phyloP scores from a whole-genome alignment of 2,797 vertebrate species.

The Gouania willdenowi region DNA sequence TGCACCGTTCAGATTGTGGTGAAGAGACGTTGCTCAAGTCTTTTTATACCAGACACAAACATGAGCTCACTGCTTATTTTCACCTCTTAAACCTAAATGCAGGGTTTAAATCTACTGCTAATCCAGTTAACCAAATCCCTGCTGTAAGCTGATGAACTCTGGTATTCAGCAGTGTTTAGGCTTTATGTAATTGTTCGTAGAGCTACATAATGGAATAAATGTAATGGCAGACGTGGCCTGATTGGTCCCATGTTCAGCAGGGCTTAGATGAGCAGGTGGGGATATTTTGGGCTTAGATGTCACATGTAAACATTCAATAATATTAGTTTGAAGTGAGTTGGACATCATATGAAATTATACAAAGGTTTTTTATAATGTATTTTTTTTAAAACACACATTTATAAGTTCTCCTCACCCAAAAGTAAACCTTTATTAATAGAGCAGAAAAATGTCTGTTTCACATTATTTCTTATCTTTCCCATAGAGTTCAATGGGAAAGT shows the following conservation, averaged over 20 bases:
- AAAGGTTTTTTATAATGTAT: too few relatives aligned
- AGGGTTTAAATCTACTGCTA: constrained; percentile 78
- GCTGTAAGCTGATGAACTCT: constrained; percentile 58
- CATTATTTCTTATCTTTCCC: too few relatives aligned
- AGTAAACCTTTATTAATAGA: too few relatives aligned
- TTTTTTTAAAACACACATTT: too few relatives aligned
- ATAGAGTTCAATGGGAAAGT: too few relatives aligned
- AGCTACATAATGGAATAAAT: constrained; percentile 24
- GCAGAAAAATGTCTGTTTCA: too few relatives aligned
- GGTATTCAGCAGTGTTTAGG: constrained; percentile 33
- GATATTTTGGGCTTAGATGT: not conserved
- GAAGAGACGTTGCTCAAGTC: constrained; percentile 33
- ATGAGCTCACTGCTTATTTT: constrained; percentile 78
- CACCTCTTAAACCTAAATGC: constrained; percentile 71
- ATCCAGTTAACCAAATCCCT: constrained; percentile 80
- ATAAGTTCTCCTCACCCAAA: too few relatives aligned
- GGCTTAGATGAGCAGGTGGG: constrained; percentile 3
- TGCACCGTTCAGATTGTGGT: constrained; percentile 25
- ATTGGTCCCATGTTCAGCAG: constrained; percentile 9
- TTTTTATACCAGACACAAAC: constrained; percentile 75
- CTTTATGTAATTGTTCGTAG: constrained; percentile 65
- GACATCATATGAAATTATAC: too few relatives aligned
- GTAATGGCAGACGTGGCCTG: constrained; percentile 25
- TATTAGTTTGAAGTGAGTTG: too few relatives aligned
- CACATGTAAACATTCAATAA: not conserved